A percentile compares a stretch with the other conserved stretches of the same genome.
These are phyloP conservation scores for Musca vetustissima DNA, from an alignment of 1,140 invertebrate species.

Conservation along the genomic window DNA sequence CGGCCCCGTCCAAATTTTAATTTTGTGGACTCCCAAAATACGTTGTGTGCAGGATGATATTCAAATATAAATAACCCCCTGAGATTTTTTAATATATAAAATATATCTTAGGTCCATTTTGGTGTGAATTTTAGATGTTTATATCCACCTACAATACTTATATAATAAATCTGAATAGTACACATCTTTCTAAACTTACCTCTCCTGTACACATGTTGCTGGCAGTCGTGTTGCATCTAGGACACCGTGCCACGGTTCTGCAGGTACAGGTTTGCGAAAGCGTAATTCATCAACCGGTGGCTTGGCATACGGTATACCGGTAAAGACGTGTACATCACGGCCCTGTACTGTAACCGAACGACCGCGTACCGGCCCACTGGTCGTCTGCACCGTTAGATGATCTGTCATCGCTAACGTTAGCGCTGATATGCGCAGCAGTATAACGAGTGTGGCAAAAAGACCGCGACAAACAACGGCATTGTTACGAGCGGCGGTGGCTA, in stretches of 20 bases:
- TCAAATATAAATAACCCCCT: too few species aligned
- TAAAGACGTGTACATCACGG: conserved; percentile 84
- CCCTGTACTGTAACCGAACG: conserved; percentile 74
- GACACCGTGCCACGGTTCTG: conserved; percentile 83
- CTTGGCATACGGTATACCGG: conserved; percentile 94
- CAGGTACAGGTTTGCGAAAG: conserved; percentile 82
- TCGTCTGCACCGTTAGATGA: conserved; percentile 77
- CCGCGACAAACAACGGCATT: conserved; percentile 27
- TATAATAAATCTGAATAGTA: too few species aligned
- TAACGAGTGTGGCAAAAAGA: conserved; percentile 36
- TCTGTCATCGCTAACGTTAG: conserved; percentile 58
- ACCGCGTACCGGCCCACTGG: conserved; percentile 75
- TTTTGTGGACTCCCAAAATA: too few species aligned
- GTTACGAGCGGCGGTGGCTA: neutral
- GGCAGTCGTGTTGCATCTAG: conserved; percentile 76
- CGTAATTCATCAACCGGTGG: conserved; percentile 84
- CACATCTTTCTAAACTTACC: conserved; percentile 55
- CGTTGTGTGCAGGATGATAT: too few species aligned
- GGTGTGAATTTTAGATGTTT: too few species aligned
- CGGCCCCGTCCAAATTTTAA: too few species aligned
- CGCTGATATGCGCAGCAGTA: conserved; percentile 41
- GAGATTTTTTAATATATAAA: too few species aligned
- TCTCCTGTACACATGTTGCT: conserved; percentile 83
- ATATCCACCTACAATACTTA: too few species aligned
- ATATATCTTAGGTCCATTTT: too few species aligned